Evolutionary conservation across 2,113 vertebrate genomes (phyloP).

Genomic region (Leucopsar rothschildi): DNA sequence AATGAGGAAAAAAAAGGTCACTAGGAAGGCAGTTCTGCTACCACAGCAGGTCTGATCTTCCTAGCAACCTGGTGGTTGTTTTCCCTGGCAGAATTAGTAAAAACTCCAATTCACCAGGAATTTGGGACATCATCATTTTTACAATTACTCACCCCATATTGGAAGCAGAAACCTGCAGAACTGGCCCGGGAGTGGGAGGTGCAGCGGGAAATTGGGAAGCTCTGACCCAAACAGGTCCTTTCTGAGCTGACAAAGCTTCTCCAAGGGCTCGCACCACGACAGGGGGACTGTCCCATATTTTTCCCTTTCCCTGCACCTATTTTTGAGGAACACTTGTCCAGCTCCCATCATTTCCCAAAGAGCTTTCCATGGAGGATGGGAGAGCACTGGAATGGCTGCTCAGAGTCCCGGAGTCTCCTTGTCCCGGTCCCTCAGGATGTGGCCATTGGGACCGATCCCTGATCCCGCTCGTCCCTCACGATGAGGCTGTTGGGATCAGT

Average conservation of each 20-base stretch:
- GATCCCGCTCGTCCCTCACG: not conserved
- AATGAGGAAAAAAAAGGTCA: not conserved
- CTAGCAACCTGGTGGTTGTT: not conserved
- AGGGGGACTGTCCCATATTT: fast-evolving
- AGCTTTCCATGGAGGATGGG: not conserved
- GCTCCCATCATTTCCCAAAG: not conserved
- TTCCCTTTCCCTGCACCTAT: not conserved
- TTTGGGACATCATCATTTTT: not conserved
- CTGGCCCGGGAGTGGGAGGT: not conserved
- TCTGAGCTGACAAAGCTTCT: not conserved
- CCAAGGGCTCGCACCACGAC: fast-evolving
- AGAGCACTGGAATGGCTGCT: not conserved
- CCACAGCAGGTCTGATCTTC: not conserved
- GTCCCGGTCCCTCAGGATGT: fast-evolving
- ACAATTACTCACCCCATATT: not conserved
- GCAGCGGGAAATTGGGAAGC: not conserved
- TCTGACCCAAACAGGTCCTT: not conserved
- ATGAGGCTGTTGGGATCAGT: fast-evolving
- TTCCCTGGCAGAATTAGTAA: not conserved
- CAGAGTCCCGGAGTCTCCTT: not conserved
- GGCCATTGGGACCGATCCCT: fast-evolving
- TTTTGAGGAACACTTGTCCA: not conserved
- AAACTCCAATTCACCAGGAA: not conserved
- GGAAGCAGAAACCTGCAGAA: not conserved
- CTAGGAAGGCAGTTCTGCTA: not conserved